Base-by-base conservation (phyloP, 2,797 vertebrate genomes). In the Microctenopoma stevenorrisi region DNA sequence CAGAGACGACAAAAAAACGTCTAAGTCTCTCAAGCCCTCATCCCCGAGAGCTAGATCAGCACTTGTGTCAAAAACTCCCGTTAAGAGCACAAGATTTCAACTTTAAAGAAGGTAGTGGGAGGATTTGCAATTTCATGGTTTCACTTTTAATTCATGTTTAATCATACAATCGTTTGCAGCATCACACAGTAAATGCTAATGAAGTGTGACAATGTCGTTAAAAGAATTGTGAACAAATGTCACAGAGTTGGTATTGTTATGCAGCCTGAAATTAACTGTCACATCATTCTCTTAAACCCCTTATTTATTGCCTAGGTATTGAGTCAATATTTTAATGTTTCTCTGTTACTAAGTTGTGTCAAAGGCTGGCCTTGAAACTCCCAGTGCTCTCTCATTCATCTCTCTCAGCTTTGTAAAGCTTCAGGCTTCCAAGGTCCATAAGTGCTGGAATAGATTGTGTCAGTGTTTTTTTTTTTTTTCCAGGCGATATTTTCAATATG, bases 41-140 rank as follows among this genome's bases (percentile, higher is more conserved):
- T 93, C 91, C 90, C 76, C 50, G 26, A 88, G 89, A 89, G 92
- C 92, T 93, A 89, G 86, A 92, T 94, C 93, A 94, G 93, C 93
- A 93, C 76, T 91, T 91, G 89, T 92, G 92, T 90, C 87, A 88
- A 75, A 83, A 90, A 85, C 76, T 91, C 85, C 81, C 42, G 65
- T 85, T 89, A 87, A 87, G 83, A 89, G 86, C 84, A 76, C 66
- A 78, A 74, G 81, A 89, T 88, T 82, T 91, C 81, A 89, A 92
- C 88, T 92, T 92, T 70, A 58, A 74, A 85, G 64, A 66, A 85
- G 87, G 85, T 72, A 78, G 79, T 47, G 68, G 75, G 73, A 80
- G 86, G 79, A 82, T 69, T 66, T 16, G 76, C 79, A 86, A 88
- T 89, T 87, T 86, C 76, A 85, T 82, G 83, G 74, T 74, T 79